Evolutionary conservation across 1,140 invertebrate species (phyloP), one percentile per base, ranked within the genome.

Genomic region (Drosophila carrolli): DNA sequence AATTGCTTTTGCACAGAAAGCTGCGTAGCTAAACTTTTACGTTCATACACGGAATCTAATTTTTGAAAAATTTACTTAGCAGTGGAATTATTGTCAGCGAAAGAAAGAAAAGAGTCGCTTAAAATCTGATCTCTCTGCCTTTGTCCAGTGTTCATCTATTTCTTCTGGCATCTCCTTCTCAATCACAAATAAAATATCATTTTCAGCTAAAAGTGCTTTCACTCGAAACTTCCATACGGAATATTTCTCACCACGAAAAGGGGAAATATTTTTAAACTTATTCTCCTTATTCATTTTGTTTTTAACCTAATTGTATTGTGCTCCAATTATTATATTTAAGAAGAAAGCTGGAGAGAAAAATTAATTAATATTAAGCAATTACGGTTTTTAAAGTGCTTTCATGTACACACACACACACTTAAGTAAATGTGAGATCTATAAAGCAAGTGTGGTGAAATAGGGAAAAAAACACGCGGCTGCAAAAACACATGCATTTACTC

Each of bases 1-100:
- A 93, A 73, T 70, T 81, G 81, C 50, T 93, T 93, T 16, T 90
- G 61, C 19, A 92, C 23, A 4, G 83, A 75, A 43, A 93, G 59
- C 61, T 93, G 91, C 3, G 84, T 92, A 11, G 92, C 91, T 27
- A 91, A 55, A 77, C 90, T 93, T 84, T 92, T 91, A 16, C 92
- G 61, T 59, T 93, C 90, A 53, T 92, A 93, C 1, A 93, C 55
- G 7, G 54, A 56, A 75, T 93, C 91, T 46, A 93, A 76, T 44
- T 75, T 89, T 54, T 74, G 50, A 27, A 93, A 76, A 67, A 93
- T 92, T 35, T 91, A 48, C 57, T 71, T 81, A 7, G 91, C 86
- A 5, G 81, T 85, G 16, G 38, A 47, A 23, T 81, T 80, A 47
- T 66, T 59, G 59, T 78, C 86, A 3, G 81, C 90, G 73, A 92